Conservation (phyloP, 37 sponge, comb jelly and placozoan genomes). For the Halisarca cf. caerulea region DNA sequence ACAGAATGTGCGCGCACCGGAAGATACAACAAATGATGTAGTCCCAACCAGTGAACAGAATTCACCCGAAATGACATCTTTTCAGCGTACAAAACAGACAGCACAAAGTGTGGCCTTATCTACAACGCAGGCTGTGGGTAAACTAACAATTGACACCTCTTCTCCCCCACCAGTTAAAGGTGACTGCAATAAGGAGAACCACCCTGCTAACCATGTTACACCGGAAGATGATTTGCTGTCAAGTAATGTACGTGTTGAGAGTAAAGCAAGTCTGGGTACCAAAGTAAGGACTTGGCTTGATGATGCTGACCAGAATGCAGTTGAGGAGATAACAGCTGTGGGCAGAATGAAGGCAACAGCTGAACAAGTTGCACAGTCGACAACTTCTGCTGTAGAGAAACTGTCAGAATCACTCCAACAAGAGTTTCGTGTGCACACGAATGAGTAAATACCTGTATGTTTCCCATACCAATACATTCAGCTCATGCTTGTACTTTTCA, state of each 20-base stretch:
- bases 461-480: no score
- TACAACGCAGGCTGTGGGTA: slow-evolving; percentile 50
- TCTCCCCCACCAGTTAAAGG: neutral
- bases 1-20: neutral
- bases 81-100: slow-evolving; percentile 31
- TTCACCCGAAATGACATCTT: neutral
- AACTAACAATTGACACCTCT: slow-evolving; percentile 19
- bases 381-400: slow-evolving; percentile 58
- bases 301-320: neutral
- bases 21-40: neutral
- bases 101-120: slow-evolving; percentile 61
- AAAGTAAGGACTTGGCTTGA: slow-evolving; percentile 19
- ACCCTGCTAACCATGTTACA: neutral
- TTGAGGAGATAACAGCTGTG: neutral
- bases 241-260: neutral
- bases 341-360: slow-evolving; percentile 40
- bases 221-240: neutral
- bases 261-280: neutral
- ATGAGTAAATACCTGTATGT: no score
- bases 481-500: no score
- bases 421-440: no score
- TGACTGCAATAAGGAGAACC: neutral
- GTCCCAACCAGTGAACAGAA: neutral
- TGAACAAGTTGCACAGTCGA: slow-evolving; percentile 58
- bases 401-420: slow-evolving; percentile 23